A percentile compares a stretch with the other conserved stretches of the same genome.
phyloP scores from a whole-genome alignment of 2,888 invertebrate species.

The Drosophila cognata region DNA sequence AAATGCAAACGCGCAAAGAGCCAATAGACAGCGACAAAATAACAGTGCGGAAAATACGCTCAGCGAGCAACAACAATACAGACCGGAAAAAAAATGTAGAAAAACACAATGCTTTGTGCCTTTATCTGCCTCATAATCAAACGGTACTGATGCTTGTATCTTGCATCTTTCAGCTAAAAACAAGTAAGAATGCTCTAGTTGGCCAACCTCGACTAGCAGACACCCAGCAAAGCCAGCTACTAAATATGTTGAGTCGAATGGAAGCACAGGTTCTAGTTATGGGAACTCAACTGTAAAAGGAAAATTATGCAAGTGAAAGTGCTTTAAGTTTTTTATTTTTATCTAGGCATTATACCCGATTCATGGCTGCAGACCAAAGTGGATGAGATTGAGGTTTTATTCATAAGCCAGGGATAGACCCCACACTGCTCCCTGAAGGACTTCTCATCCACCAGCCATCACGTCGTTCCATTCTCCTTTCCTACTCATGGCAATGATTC shows the following conservation, averaged over 20 bases:
- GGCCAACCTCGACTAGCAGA: neutral
- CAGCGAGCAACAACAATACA: constrained; percentile 25
- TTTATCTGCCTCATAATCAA: constrained; percentile 21
- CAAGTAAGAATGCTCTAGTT: neutral
- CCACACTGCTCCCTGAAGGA: neutral
- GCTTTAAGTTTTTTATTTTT: neutral
- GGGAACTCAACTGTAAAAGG: neutral
- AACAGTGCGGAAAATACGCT: constrained; percentile 67
- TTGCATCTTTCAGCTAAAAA: neutral
- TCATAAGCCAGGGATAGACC: neutral
- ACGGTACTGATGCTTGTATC: neutral
- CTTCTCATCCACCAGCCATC: neutral
- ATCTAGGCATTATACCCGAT: neutral
- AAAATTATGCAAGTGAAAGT: neutral
- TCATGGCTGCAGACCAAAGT: neutral
- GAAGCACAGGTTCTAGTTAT: neutral
- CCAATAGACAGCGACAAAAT: constrained; percentile 55
- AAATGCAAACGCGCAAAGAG: constrained; percentile 6
- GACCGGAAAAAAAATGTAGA: constrained; percentile 41
- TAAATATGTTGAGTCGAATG: neutral
- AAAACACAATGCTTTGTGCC: constrained; percentile 56
- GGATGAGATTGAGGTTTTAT: neutral
- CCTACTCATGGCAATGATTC: neutral
- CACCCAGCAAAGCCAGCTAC: neutral
- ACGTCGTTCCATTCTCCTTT: neutral